Conservation (phyloP, 2,113 vertebrate species). For the Leptobrachium leishanense region DNA sequence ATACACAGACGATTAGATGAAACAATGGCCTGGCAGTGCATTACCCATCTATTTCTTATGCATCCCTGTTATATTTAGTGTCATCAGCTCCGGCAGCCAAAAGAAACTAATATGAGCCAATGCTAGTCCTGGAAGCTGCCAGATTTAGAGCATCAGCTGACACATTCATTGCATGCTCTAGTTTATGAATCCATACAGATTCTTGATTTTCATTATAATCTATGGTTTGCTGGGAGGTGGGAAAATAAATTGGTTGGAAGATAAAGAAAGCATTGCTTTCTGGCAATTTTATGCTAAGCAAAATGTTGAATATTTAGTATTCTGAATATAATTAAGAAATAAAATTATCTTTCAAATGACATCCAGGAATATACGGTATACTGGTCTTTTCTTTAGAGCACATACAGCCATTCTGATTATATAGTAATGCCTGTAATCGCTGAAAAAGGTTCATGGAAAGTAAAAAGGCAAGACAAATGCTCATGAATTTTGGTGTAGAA, state of each 20-base stretch:
- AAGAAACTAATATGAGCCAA: slow-evolving; percentile 31
- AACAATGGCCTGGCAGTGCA: slow-evolving; percentile 9
- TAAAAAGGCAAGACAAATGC: too few relatives aligned
- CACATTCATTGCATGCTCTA: slow-evolving; percentile 15
- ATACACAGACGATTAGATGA: slow-evolving; percentile 20
- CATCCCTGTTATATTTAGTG: slow-evolving; percentile 29
- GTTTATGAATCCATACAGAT: slow-evolving; percentile 12
- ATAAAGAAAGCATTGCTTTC: neutral
- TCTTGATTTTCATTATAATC: neutral
- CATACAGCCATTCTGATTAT: neutral
- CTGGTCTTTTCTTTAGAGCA: neutral
- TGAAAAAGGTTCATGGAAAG: neutral
- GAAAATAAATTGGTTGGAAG: neutral
- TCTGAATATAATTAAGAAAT: neutral
- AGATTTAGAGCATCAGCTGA: slow-evolving; percentile 39
- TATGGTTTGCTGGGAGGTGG: neutral
- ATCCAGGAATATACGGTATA: too few relatives aligned
- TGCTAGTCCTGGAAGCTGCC: slow-evolving; percentile 14
- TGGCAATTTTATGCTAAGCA: neutral
- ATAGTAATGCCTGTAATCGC: neutral
- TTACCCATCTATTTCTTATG: neutral
- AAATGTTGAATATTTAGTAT: neutral
- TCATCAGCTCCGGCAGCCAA: slow-evolving; percentile 29
- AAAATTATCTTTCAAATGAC: neutral
- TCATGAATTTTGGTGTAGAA: too few relatives aligned